phyloP scores from a whole-genome alignment of 2,888 invertebrate species.

The Drosophila putrida region DNA sequence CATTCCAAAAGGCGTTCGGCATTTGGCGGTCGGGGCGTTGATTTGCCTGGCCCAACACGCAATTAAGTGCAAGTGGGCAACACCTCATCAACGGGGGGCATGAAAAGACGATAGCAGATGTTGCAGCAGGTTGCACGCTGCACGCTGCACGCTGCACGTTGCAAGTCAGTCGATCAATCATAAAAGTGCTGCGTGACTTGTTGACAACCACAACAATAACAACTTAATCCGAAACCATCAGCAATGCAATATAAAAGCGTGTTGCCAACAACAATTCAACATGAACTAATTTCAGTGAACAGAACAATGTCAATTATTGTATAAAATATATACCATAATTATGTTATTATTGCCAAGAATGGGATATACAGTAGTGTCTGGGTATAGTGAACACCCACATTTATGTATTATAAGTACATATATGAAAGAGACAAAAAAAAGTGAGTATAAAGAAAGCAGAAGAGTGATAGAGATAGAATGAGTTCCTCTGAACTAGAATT shows the following conservation, averaged over 20 bases:
- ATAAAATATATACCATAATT: too few species aligned
- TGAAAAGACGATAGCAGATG: conserved; percentile 1
- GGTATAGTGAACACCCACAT: too few species aligned
- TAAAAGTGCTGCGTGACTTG: conserved; percentile 52
- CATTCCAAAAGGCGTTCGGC: conserved; percentile 45
- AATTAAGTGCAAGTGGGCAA: conserved; percentile 76
- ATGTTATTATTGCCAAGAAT: too few species aligned
- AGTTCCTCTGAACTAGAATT: too few species aligned
- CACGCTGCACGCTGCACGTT: conserved; percentile 10
- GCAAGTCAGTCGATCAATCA: conserved; percentile 69
- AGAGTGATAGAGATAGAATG: too few species aligned
- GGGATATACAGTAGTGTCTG: too few species aligned
- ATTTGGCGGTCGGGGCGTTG: conserved; percentile 61
- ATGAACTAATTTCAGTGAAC: not conserved
- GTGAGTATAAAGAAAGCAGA: too few species aligned
- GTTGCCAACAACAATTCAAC: not conserved
- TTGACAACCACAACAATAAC: conserved; percentile 60
- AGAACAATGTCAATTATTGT: too few species aligned
- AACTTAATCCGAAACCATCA: conserved; percentile 4
- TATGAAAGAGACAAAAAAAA: too few species aligned
- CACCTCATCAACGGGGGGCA: conserved; percentile 55
- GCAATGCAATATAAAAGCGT: not conserved
- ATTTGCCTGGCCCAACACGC: conserved; percentile 73
- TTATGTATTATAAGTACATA: too few species aligned
- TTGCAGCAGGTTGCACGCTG: conserved; percentile 5